Base-by-base conservation (phyloP, 2,113 vertebrate species). In the Octodon degus region DNA sequence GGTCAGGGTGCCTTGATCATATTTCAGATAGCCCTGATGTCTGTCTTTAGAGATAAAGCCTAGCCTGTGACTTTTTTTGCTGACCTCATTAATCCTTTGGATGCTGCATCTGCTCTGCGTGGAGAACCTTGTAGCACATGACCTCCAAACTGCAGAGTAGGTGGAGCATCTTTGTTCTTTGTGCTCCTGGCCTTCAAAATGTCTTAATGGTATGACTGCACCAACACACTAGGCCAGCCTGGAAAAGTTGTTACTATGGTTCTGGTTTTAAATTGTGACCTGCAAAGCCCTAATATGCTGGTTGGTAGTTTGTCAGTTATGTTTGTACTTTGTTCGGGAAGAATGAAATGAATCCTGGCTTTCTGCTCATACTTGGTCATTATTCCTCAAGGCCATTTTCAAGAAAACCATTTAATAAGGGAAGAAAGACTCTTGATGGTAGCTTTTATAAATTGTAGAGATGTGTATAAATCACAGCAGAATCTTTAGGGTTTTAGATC, bases 261-360 rank as follows among this genome's bases (percentile, higher is more conserved):
- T 9, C 72, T 7, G 60, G 40, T 86, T 79, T 88, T 2, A 30
- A 85, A 94, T 84, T 27, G 25, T 55, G 82, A 24, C 47, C 84
- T 97, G 91, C 24, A 87, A 0, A 74, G 82, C 83, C 32, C 43
- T 92, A 25, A 70, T 97, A 83, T 92, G 60, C 95, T 55, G 27
- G 55, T 77, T 91, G 89, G 88, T 95, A 67, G 86, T 40, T 70
- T 83, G 85, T 65, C 84, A 43, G 2, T 81, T 96, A n/a, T 55
- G 27, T 67, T 62, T 76, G 30, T 55, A 47, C 55, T 86, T 83
- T 68, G 50, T 92, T 68, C 37, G 86, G 83, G 92, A 87, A 86
- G 95, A 93, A 86, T 93, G 89, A 81, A 77, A 43, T 89, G 89
- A 82, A 82, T 89, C 77, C 67, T 85, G 74, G 77, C 30, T 63